Percentiles rank a stretch among this genome's conserved stretches.
Evolutionary conservation across 2,113 vertebrate genomes (phyloP).

Genomic region (Chaetorhynchus papuensis): DNA sequence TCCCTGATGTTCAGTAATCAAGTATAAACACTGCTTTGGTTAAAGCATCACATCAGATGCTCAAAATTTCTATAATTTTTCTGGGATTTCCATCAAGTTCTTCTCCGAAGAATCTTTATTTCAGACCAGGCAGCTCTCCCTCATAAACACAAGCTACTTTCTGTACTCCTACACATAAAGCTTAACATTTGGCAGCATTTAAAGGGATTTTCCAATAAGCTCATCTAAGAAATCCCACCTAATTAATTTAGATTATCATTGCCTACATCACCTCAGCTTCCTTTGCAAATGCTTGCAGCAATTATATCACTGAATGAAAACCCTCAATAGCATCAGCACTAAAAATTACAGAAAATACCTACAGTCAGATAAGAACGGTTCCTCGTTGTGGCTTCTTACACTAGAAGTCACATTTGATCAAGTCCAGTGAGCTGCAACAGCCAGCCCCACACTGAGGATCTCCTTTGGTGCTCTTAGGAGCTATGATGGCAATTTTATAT

Average conservation of each 20-base stretch:
- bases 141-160: background rate
- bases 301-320: background rate
- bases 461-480: background rate
- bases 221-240: background rate
- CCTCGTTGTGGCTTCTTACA: background rate
- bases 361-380: background rate
- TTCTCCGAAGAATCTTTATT: background rate
- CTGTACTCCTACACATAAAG: background rate
- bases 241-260: background rate
- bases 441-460: background rate
- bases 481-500: fast-evolving
- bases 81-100: background rate
- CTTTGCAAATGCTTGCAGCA: background rate
- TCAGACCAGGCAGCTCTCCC: background rate
- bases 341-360: background rate
- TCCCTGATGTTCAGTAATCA: background rate
- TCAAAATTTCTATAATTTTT: background rate
- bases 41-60: background rate
- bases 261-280: background rate
- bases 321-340: background rate
- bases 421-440: background rate
- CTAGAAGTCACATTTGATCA: background rate
- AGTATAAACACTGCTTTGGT: background rate
- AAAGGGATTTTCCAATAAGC: background rate
- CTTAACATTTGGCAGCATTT: background rate